phyloP scores from a whole-genome alignment of 1,140 invertebrate species.

The Sycophila sp. region DNA sequence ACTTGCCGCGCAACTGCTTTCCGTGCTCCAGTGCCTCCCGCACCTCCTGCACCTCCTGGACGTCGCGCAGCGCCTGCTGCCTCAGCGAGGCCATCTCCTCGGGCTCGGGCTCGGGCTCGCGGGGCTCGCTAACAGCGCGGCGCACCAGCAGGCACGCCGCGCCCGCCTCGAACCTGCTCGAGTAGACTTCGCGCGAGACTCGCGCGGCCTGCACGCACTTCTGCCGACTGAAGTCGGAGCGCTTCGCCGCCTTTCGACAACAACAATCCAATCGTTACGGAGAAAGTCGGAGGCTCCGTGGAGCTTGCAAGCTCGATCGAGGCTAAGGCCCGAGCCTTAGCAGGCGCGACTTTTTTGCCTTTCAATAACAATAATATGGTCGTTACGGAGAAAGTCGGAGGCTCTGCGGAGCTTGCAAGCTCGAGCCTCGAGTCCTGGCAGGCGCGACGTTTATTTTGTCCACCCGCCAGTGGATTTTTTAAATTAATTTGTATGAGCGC shows the following conservation, averaged over 20 bases:
- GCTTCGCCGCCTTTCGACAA: conserved; percentile 62
- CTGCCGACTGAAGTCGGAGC: conserved; percentile 74
- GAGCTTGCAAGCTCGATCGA: not conserved
- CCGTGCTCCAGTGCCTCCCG: conserved; percentile 64
- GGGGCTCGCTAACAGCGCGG: conserved; percentile 55
- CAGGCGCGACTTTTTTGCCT: not conserved
- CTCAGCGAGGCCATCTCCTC: conserved; percentile 62
- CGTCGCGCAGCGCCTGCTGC: conserved; percentile 59
- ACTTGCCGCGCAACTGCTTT: conserved; percentile 74
- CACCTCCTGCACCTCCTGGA: conserved; percentile 63
- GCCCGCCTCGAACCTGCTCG: conserved; percentile 66
- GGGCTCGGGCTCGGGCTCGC: conserved; percentile 57
- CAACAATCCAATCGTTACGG: not conserved
- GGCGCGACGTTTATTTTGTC: too few relatives aligned
- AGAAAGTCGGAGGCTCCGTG: too few relatives aligned
- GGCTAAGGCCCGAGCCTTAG: too few relatives aligned
- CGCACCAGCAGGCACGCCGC: conserved; percentile 54
- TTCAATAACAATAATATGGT: too few relatives aligned
- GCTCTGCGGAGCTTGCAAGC: too few relatives aligned
- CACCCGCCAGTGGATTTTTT: too few relatives aligned
- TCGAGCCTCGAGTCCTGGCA: too few relatives aligned
- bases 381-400: too few relatives aligned
- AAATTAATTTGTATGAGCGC: too few relatives aligned
- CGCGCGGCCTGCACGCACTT: conserved; percentile 74
- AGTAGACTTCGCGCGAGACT: conserved; percentile 72